Evolutionary conservation across 2,113 vertebrate species (phyloP).

Genomic region (Phrynosoma blainvillii): DNA sequence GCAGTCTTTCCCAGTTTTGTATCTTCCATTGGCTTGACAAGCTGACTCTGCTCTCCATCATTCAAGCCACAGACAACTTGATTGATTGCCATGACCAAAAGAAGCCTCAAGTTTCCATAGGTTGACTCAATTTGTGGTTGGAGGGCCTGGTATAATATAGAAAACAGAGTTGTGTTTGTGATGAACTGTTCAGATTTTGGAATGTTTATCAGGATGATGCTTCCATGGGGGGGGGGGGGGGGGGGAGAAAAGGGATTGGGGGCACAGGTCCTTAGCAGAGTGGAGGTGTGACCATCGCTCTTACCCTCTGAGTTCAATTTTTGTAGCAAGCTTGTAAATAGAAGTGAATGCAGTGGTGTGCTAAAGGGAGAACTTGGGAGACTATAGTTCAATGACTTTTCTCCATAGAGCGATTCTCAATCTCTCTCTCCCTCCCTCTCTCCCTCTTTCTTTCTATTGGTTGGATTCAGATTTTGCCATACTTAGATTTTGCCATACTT

Average conservation of each 20-base stretch:
- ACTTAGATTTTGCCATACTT: background rate
- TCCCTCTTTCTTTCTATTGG: no score
- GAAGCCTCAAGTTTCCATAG: background rate
- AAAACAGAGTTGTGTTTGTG: background rate
- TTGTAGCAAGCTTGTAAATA: background rate
- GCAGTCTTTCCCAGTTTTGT: conserved; percentile 18
- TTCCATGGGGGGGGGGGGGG: background rate
- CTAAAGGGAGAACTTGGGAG: background rate
- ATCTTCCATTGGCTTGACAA: background rate
- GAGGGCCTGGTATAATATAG: background rate
- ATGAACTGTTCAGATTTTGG: background rate
- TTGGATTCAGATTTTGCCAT: background rate
- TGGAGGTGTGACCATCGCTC: background rate
- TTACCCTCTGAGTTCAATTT: background rate
- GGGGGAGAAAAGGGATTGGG: background rate
- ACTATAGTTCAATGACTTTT: background rate
- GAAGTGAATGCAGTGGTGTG: background rate
- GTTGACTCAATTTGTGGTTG: background rate
- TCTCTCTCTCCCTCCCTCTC: no score
- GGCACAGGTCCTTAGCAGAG: background rate
- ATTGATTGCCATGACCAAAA: background rate
- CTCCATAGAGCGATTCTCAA: background rate
- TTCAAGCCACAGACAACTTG: background rate
- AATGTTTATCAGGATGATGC: background rate
- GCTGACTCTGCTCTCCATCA: background rate